Evolutionary conservation across 2,113 vertebrate species (phyloP), one percentile per base, ranked within the genome.

Genomic region (Arenaria interpres): DNA sequence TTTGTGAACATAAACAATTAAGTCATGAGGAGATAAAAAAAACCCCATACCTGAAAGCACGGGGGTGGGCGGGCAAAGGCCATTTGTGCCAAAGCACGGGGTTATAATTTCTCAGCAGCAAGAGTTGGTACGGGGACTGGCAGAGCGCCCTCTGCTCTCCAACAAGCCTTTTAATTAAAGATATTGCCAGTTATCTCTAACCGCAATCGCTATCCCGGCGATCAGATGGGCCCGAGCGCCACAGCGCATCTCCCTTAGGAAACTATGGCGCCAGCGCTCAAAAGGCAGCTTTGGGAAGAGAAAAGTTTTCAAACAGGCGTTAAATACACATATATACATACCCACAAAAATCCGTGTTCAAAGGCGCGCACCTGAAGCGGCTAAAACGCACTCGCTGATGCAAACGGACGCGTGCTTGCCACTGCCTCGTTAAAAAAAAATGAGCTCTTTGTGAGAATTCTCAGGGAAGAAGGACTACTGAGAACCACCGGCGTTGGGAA

Each of bases 151-250:
- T 95, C 18, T 30, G 86, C 90, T 88, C 93, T 37, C 71, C 90
- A 93, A 66, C 62, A 60, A 72, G 37, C 7, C 69, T 94, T 92
- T 90, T 87, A 85, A 95, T 96, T 88, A 85, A 94, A 94, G 95
- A 84, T 62, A 74, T 32, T 48, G 43, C 56, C 82, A 18, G 39
- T 83, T 89, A 89, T 93, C 96, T 91, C 81, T 24, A 22, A 43
- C 66, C 89, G 6, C 90, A 75, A 50, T 75, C 76, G 1, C 6
- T 41, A 57, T 76, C 48, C 46, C 3, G 7, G 25, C 11, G 48
- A 71, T 90, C 64, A 33, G 50, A 75, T 69, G 10, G 73, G 63
- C 82, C 41, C 22, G 1, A 59, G 74, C 1, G 41, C 39, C 53
- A n/a, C 39, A 12, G 77, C 46, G 22, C 46, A 39, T n/a, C 69